Percentiles rank a stretch among this genome's conserved stretches.
Conservation (phyloP, 2,797 vertebrate genomes). For the Scolopax rusticola region DNA sequence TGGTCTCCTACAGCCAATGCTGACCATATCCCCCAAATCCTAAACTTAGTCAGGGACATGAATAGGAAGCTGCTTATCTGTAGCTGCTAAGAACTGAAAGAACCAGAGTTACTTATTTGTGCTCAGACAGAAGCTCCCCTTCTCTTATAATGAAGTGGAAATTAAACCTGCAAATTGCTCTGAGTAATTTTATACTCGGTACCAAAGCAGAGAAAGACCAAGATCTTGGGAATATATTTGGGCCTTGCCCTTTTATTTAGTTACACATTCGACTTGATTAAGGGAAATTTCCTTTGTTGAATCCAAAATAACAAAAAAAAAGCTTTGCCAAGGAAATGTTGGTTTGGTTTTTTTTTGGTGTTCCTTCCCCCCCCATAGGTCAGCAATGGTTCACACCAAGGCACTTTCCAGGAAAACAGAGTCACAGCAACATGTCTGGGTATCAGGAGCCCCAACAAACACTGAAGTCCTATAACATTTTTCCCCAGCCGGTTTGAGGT, state of each 20-base stretch:
- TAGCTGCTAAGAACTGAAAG: neutral
- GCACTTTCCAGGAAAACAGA: neutral
- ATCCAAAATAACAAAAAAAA: neutral
- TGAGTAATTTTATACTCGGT: neutral
- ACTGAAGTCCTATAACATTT: neutral
- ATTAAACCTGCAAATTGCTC: neutral
- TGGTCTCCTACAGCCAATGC: neutral
- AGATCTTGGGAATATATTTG: neutral
- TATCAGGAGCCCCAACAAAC: neutral
- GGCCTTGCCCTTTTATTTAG: neutral
- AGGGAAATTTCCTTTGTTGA: neutral
- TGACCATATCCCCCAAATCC: neutral
- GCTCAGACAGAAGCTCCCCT: neutral
- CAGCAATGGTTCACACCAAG: neutral
- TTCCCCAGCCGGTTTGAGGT: constrained; percentile 5
- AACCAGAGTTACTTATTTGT: neutral
- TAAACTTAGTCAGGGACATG: neutral
- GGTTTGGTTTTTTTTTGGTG: no score
- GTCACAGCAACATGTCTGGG: neutral
- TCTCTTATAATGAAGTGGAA: neutral
- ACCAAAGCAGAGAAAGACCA: neutral
- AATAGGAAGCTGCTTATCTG: neutral
- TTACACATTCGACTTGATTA: accelerated
- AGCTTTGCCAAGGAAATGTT: neutral
- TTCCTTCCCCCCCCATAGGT: accelerated